Evolutionary conservation across 2,113 vertebrate species (phyloP).

Genomic region (Brachionichthys hirsutus): DNA sequence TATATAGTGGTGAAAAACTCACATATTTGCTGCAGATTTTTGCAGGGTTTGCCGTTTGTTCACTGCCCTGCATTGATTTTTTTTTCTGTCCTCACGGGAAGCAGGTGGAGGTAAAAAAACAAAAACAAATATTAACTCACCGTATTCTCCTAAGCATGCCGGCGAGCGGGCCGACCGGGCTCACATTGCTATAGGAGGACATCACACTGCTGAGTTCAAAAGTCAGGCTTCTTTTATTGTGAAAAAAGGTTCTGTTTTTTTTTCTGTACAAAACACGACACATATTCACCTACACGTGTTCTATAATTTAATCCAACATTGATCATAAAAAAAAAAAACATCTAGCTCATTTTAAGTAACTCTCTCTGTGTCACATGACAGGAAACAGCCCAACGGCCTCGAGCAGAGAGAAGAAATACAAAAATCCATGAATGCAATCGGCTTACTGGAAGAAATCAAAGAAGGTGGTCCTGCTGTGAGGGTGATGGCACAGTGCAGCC

Average conservation of each 20-base stretch:
- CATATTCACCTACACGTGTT: constrained; percentile 46
- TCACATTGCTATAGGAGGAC: too few relatives aligned
- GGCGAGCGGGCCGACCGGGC: too few relatives aligned
- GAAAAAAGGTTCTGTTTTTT: constrained; percentile 50
- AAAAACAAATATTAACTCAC: too few relatives aligned
- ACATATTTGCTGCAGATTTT: too few relatives aligned
- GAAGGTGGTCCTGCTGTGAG: constrained; percentile 4
- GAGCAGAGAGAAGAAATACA: constrained; percentile 52
- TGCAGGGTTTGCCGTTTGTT: too few relatives aligned
- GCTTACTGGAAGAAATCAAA: constrained; percentile 6
- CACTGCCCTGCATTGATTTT: too few relatives aligned
- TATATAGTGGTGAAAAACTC: too few relatives aligned
- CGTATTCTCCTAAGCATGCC: too few relatives aligned
- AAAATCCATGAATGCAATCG: constrained; percentile 2
- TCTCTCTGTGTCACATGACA: constrained; percentile 63
- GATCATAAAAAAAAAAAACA: constrained; percentile 26
- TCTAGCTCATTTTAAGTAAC: constrained; percentile 21
- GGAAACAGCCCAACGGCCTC: constrained; percentile 55
- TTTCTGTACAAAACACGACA: constrained; percentile 62
- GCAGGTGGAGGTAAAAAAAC: too few relatives aligned
- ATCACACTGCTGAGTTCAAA: constrained; percentile 8
- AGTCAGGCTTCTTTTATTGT: constrained; percentile 52
- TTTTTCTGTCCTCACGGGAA: too few relatives aligned
- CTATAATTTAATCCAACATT: constrained; percentile 54
- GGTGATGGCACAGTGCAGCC: constrained; percentile 46